Evolutionary conservation across 2,888 invertebrate genomes (phyloP).

Genomic region (Mamestra brassicae): DNA sequence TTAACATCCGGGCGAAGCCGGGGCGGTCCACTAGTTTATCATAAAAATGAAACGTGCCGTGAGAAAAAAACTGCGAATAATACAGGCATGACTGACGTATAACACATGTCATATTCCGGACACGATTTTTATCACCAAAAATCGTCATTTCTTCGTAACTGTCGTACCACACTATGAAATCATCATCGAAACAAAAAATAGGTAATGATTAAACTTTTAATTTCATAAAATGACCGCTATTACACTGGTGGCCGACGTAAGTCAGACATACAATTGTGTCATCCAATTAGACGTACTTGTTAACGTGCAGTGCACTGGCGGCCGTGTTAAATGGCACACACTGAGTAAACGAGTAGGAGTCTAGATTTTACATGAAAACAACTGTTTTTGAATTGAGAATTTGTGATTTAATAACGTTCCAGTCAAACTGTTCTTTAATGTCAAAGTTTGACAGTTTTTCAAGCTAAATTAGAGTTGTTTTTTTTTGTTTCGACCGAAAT

Average conservation of each 20-base stretch:
- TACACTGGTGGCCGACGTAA: constrained; percentile 22
- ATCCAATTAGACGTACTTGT: constrained; percentile 44
- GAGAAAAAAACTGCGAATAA: too few species aligned
- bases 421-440: too few species aligned
- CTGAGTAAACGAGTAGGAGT: neutral
- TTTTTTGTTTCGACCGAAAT: too few species aligned
- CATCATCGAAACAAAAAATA: constrained; percentile 7
- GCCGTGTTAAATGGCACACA: constrained; percentile 26
- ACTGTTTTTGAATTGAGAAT: neutral
- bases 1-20: too few species aligned
- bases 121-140: too few species aligned
- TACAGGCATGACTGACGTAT: neutral
- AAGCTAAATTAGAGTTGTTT: too few species aligned
- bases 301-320: constrained; percentile 32
- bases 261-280: constrained; percentile 48
- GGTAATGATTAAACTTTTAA: constrained; percentile 29
- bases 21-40: too few species aligned
- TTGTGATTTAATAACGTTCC: too few species aligned
- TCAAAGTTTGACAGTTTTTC: too few species aligned
- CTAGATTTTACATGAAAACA: constrained; percentile 8
- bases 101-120: too few species aligned
- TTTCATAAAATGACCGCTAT: constrained; percentile 19
- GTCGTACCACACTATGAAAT: neutral
- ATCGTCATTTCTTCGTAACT: neutral
- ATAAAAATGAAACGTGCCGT: too few species aligned